Evolutionary conservation across 2,888 invertebrate species (phyloP), one percentile per base, ranked within the genome.

Genomic region (Conus canariensis): DNA sequence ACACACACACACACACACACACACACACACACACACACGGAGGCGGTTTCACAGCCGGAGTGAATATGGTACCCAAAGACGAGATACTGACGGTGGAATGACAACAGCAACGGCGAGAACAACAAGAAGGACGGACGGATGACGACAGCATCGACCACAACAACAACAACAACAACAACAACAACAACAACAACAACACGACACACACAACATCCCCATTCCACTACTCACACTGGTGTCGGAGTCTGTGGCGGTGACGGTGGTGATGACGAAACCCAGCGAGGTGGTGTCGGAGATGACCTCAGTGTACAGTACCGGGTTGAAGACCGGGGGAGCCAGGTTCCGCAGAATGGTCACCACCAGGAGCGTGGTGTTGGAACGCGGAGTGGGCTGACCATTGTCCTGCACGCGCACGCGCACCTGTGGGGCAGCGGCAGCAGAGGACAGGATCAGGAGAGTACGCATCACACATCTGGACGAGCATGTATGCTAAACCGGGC

Each of bases 261-360:
- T 90, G 30, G 92, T 64, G 16, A 94, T 90, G 16, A 77, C 82
- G 45, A 59, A 90, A 3, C 93, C 94, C 45, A 94, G 93, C 0
- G 90, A 85, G 1, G 91, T 92, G 0, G 93, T 92, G 88, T 94
- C 94, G 3, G 92, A 92, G 30, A 94, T 93, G n/a, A 93, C 93
- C 12, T 85, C 74, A 86, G 91, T 90, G 87, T 94, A 94, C 9
- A 92, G 92, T 12, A 86, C 82, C 12, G 93, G 90, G 56, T 87
- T 91, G 91, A 95, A 95, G n/a, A 92, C 91, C 10, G 95, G 95
- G 9, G 95, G 58, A 83, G 92, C 90, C 88, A 92, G 90, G 90
- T 95, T 95, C 25, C 95, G 90, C 14, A 93, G 90, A 74, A 95
- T 94, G 85, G 91, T 93, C 58, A 95, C 94, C 10, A 92, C 93